phyloP scores from a whole-genome alignment of 2,888 invertebrate species.

The Stenotaenia linearis region DNA sequence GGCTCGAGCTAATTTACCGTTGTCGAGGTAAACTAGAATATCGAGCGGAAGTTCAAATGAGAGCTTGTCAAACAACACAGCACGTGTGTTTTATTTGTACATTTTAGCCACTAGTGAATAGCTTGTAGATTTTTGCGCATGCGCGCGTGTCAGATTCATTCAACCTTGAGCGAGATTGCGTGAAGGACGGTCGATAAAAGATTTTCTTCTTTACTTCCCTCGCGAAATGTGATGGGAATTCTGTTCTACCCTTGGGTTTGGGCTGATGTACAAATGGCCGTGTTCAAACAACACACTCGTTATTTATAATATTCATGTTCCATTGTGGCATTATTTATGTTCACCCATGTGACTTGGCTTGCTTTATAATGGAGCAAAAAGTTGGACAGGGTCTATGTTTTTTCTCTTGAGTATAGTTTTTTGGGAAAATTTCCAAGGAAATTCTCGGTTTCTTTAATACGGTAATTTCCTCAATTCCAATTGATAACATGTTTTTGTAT shows the following conservation, averaged over 20 bases:
- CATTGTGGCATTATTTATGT: neutral
- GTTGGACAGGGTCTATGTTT: neutral
- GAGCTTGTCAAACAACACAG: neutral
- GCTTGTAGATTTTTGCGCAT: neutral
- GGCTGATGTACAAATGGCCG: neutral
- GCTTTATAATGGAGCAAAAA: neutral
- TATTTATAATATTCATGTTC: constrained; percentile 12
- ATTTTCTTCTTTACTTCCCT: constrained; percentile 18
- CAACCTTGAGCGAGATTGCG: neutral
- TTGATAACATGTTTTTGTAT: neutral
- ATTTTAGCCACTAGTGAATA: neutral
- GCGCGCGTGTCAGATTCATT: constrained; percentile 1
- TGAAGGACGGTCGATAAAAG: constrained; percentile 24
- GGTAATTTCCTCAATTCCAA: neutral
- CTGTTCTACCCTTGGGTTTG: neutral
- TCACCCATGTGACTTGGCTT: neutral
- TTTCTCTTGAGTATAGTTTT: neutral
- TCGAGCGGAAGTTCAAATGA: neutral
- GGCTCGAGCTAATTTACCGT: neutral
- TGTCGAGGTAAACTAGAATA: neutral
- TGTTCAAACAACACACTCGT: constrained; percentile 19
- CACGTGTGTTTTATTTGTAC: constrained; percentile 17
- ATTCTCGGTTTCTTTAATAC: neutral
- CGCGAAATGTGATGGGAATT: neutral
- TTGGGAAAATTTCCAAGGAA: neutral